Evolutionary conservation across 1,140 invertebrate genomes (phyloP).

Genomic region (Drosophila bipectinata): DNA sequence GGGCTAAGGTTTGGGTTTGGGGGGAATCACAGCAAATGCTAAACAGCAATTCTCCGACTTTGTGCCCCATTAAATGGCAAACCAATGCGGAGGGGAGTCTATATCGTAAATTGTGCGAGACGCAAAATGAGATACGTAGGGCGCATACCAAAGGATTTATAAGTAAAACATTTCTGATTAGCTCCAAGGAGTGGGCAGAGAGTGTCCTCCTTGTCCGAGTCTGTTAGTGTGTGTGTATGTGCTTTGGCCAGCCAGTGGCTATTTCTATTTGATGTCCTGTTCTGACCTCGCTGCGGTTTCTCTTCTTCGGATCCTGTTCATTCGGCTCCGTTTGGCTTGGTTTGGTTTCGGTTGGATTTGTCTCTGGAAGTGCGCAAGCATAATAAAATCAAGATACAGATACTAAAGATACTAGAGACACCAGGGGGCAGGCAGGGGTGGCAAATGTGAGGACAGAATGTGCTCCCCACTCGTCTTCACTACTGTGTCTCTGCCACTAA

Average conservation of each 20-base stretch:
- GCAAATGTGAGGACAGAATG: conserved; percentile 8
- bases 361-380: conserved; percentile 69
- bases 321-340: conserved; percentile 6
- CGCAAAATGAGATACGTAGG: conserved; percentile 80
- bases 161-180: conserved; percentile 82
- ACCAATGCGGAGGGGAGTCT: conserved; percentile 64
- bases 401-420: conserved; percentile 1
- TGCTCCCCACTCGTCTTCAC: background rate
- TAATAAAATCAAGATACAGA: conserved; percentile 79
- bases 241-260: conserved; percentile 41
- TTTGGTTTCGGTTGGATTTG: conserved; percentile 10
- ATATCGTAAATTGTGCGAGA: conserved; percentile 81
- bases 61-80: conserved; percentile 69
- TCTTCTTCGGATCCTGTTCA: conserved; percentile 13
- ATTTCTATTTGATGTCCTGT: conserved; percentile 77
- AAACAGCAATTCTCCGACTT: conserved; percentile 59
- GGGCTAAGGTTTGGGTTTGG: background rate
- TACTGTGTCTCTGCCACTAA: conserved; percentile 60
- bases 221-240: background rate
- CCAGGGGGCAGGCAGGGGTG: background rate
- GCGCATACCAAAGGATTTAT: conserved; percentile 79
- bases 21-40: conserved; percentile 71
- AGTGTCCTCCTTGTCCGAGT: background rate
- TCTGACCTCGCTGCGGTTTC: conserved; percentile 75
- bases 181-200: conserved; percentile 18